phyloP scores from a whole-genome alignment of 2,888 invertebrate genomes.

The Gymnocheta viridis region DNA sequence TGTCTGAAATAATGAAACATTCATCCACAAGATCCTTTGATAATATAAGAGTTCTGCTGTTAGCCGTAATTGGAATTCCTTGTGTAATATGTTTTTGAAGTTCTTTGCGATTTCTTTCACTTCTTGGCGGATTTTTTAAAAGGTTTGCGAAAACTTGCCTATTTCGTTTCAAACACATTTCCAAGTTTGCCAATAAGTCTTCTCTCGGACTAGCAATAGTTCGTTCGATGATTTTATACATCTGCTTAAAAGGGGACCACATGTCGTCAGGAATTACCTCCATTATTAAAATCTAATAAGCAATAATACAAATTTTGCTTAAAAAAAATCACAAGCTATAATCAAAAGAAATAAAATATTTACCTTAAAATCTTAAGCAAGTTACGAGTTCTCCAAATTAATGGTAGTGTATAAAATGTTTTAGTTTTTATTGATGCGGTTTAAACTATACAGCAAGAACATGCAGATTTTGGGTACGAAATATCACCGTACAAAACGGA shows the following conservation, averaged over 20 bases:
- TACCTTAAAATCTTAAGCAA: not conserved
- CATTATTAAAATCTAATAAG: conserved; percentile 20
- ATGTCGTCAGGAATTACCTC: conserved; percentile 85
- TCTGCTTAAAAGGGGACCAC: conserved; percentile 92
- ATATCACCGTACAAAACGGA: too few species aligned
- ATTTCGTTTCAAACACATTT: conserved; percentile 89
- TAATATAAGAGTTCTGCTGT: conserved; percentile 87
- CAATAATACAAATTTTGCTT: not conserved
- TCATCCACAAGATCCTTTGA: conserved; percentile 95
- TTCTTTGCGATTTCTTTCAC: conserved; percentile 89
- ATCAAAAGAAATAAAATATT: not conserved
- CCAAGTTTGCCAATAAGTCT: conserved; percentile 85
- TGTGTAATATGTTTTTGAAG: conserved; percentile 91
- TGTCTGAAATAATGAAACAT: conserved; percentile 95
- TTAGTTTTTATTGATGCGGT: too few species aligned
- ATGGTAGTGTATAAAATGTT: too few species aligned
- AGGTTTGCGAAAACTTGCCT: conserved; percentile 93
- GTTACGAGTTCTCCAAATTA: too few species aligned
- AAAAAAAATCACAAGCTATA: not conserved
- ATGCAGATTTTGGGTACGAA: too few species aligned
- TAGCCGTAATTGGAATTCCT: conserved; percentile 88
- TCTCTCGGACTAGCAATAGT: conserved; percentile 86
- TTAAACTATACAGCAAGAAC: too few species aligned
- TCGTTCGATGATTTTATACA: conserved; percentile 87
- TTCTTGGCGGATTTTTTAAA: conserved; percentile 91